A percentile compares a stretch with the other conserved stretches of the same genome.
These are phyloP conservation scores for Tuberolachnus salignus DNA, from an alignment of 2,888 invertebrate genomes.

Conservation along the genomic window DNA sequence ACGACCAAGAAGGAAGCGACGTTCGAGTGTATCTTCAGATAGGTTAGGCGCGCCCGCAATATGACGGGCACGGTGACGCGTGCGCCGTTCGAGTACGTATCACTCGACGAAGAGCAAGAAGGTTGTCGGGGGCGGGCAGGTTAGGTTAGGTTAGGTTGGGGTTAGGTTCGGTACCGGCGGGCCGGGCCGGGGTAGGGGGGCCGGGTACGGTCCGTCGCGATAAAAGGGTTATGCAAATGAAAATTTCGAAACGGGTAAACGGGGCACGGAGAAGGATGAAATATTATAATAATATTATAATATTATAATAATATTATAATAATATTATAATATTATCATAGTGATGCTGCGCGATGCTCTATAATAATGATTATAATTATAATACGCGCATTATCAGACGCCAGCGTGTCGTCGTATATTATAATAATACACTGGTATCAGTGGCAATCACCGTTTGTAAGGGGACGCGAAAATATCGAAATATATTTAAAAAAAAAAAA, in stretches of 20 bases:
- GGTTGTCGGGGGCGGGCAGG: neutral
- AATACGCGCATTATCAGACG: neutral
- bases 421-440: no score
- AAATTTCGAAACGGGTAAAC: neutral
- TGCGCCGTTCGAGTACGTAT: neutral
- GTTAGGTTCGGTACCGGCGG: no score
- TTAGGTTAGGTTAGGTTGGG: neutral
- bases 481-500: no score
- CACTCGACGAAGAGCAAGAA: neutral
- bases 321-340: no score
- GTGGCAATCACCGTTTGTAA: no score
- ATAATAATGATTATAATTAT: no score
- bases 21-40: neutral
- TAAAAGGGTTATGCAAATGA: slow-evolving; percentile 36
- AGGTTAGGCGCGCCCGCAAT: neutral
- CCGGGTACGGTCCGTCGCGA: neutral
- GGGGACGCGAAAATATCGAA: no score
- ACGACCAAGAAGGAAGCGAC: neutral
- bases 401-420: no score
- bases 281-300: no score
- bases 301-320: no score
- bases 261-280: neutral
- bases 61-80: neutral
- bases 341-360: no score
- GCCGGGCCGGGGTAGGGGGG: neutral